Percentiles rank a stretch among this genome's conserved stretches.
Conservation (phyloP, 1,140 invertebrate species). For the Eriosoma lanigerum region DNA sequence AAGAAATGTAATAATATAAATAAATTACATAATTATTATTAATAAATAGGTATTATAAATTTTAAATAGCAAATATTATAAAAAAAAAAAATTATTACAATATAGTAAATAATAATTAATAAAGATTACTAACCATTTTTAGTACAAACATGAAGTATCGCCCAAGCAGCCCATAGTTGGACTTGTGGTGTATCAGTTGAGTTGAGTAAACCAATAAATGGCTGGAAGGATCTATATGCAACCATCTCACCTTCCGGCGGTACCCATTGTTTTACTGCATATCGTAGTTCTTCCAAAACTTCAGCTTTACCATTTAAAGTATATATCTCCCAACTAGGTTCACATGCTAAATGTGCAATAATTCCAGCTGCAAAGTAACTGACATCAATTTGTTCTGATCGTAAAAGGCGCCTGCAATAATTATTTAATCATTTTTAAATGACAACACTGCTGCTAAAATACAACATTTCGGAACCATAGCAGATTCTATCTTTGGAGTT, state of each 20-base stretch:
- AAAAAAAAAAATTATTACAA: background rate
- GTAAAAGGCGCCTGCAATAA: conserved; percentile 60
- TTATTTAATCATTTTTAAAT: background rate
- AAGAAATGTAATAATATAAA: conserved; percentile 58
- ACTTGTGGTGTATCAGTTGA: conserved; percentile 67
- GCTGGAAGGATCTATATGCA: conserved; percentile 78
- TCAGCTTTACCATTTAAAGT: conserved; percentile 59
- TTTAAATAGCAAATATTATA: too few species aligned
- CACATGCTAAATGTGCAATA: conserved; percentile 74
- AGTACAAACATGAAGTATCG: conserved; percentile 79
- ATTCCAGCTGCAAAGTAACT: conserved; percentile 84
- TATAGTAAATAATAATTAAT: background rate
- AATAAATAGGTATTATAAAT: conserved; percentile 52
- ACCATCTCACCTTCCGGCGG: conserved; percentile 80
- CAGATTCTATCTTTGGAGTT: too few species aligned
- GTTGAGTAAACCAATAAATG: conserved; percentile 72
- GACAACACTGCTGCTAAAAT: too few species aligned
- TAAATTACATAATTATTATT: too few species aligned
- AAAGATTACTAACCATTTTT: conserved; percentile 68
- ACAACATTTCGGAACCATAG: too few species aligned
- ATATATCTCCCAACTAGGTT: conserved; percentile 58
- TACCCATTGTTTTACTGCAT: conserved; percentile 70
- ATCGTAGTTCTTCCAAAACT: conserved; percentile 64
- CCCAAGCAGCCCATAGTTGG: conserved; percentile 82
- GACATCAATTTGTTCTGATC: conserved; percentile 74